Evolutionary conservation across 2,888 invertebrate species (phyloP).

Genomic region (Cantharis rustica): DNA sequence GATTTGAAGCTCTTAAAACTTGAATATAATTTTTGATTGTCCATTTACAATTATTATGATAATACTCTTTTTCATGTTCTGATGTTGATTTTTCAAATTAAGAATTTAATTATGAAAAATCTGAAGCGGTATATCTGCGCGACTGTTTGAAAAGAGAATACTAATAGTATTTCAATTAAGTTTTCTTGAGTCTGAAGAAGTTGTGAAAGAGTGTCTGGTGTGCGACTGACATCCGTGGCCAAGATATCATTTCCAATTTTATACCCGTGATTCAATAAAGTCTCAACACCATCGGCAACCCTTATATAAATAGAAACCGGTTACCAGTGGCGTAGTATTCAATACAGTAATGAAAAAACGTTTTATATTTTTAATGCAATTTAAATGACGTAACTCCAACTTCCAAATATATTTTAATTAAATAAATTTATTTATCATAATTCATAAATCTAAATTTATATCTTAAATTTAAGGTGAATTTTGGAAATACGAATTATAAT

Average conservation of each 20-base stretch:
- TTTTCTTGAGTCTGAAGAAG: constrained; percentile 48
- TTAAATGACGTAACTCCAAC: neutral
- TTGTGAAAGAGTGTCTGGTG: constrained; percentile 52
- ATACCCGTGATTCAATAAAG: constrained; percentile 53
- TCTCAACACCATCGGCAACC: constrained; percentile 55
- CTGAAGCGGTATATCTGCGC: constrained; percentile 41
- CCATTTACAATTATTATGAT: constrained; percentile 4
- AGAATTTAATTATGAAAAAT: constrained; percentile 52
- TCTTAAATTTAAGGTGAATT: neutral
- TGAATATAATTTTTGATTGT: constrained; percentile 2
- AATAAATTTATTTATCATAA: neutral
- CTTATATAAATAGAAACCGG: constrained; percentile 45
- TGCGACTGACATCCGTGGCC: constrained; percentile 50
- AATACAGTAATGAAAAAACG: neutral
- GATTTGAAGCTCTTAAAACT: neutral
- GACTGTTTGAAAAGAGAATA: constrained; percentile 50
- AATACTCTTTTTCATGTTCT: constrained; percentile 14
- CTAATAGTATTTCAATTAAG: constrained; percentile 54
- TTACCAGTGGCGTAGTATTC: constrained; percentile 24
- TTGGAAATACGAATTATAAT: neutral
- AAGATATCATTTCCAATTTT: constrained; percentile 55
- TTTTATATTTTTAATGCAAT: neutral
- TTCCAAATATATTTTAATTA: neutral
- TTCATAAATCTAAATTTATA: neutral
- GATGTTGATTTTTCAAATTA: constrained; percentile 44